A percentile compares a stretch with the other conserved stretches of the same genome.
These are phyloP conservation scores for Epirrita christyi DNA, from an alignment of 2,888 invertebrate genomes.

Conservation along the genomic window DNA sequence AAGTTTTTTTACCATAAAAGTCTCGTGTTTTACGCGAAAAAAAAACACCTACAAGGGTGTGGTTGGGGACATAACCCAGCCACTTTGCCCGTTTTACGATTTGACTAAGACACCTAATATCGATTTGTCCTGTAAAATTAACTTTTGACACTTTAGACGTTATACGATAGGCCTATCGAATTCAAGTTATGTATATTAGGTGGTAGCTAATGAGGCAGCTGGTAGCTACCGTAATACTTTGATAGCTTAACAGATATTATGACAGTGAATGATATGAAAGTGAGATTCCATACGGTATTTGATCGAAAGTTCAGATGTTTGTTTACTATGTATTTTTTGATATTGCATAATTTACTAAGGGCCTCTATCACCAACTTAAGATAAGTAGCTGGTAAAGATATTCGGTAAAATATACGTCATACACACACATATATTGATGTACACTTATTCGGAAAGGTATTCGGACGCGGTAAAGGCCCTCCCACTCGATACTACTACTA, in stretches of 20 bases:
- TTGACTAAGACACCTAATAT: too few relatives aligned
- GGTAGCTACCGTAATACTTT: slow-evolving; percentile 61
- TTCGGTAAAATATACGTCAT: too few relatives aligned
- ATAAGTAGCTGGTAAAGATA: background rate
- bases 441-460: too few relatives aligned
- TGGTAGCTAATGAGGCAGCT: slow-evolving; percentile 52
- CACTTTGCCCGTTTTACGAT: too few relatives aligned
- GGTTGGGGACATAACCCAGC: too few relatives aligned
- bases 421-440: too few relatives aligned
- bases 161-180: background rate
- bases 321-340: slow-evolving; percentile 11
- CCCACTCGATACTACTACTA: too few relatives aligned
- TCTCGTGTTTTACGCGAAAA: too few relatives aligned
- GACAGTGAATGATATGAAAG: slow-evolving; percentile 54
- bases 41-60: too few relatives aligned
- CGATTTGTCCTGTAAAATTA: too few relatives aligned
- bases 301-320: slow-evolving; percentile 17
- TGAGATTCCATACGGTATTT: slow-evolving; percentile 42
- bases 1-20: too few relatives aligned
- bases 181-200: slow-evolving; percentile 58
- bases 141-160: background rate
- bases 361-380: background rate
- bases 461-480: too few relatives aligned
- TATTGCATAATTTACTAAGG: slow-evolving; percentile 9
- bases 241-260: slow-evolving; percentile 52